Evolutionary conservation across 2,113 vertebrate species (phyloP), one percentile per base, ranked within the genome.

Genomic region (Glaucidium brasilianum): DNA sequence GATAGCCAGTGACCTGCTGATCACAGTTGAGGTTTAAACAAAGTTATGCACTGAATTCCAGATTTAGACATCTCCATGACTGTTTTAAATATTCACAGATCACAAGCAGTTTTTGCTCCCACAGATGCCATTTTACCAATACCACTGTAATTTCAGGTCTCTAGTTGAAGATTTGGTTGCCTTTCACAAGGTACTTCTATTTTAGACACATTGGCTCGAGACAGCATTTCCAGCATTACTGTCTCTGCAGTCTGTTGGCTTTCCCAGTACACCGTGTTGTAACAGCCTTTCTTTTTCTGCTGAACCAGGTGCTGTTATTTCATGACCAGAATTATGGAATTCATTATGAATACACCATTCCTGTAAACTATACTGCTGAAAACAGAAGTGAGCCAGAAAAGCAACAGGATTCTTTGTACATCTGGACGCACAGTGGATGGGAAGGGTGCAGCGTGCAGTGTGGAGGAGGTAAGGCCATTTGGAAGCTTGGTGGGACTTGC

Each of bases 381-480:
- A 97, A 97, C 86, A 98, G 94, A 45, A 98, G 96, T 0, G 98
- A 98, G 82, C 98, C 98, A 6, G 98, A 97, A 55, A 98, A 90
- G 45, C 98, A 98, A 12, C 98, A 98, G 43, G 98, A 99, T 30
- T 98, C 98, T n/a, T 96, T 99, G 88, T 99, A 99, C 97, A 98
- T 99, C 97, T 99, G 99, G 99, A 99, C 99, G 0, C 99, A 99
- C 98, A 99, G 99, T 4, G 98, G 99, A 96, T 99, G 99, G 99
- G 98, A 99, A 91, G 98, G 98, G 58, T 99, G 99, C 94, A 99
- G 98, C 1, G 98, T 99, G 80, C 98, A 99, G 91, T 99, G 99
- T 60, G 99, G 99, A 96, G 99, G 99, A 99, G 99, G 99, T 99
- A 93, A 98, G 96, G 71, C 76, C 13, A 0, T 10, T 14, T 10